Percentiles rank a stretch among this genome's conserved stretches.
These are phyloP conservation scores for Menura novaehollandiae DNA, from an alignment of 2,113 vertebrate species.

Conservation along the genomic window DNA sequence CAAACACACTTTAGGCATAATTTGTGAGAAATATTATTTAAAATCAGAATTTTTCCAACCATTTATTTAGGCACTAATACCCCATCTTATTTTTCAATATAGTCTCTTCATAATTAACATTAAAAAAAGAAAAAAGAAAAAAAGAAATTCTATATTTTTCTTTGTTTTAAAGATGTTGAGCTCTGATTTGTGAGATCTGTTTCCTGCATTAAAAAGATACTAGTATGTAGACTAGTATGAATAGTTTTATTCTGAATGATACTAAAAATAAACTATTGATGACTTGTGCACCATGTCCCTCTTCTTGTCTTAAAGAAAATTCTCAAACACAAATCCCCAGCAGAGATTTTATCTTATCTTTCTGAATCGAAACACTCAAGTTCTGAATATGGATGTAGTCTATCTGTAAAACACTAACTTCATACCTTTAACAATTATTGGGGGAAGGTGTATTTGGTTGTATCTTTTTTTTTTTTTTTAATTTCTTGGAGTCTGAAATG, in stretches of 20 bases:
- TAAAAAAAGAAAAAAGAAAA: neutral
- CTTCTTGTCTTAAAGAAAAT: neutral
- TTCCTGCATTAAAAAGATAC: neutral
- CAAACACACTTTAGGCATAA: neutral
- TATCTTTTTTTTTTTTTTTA: neutral
- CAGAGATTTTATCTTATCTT: neutral
- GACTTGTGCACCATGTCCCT: neutral
- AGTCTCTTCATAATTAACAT: neutral
- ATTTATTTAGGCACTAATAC: neutral
- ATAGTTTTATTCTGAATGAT: neutral
- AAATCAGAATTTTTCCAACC: neutral
- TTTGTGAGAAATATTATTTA: neutral
- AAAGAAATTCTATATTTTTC: neutral
- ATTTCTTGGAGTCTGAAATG: neutral
- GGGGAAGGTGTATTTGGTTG: too few relatives aligned
- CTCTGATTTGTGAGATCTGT: neutral
- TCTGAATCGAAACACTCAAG: neutral
- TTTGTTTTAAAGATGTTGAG: neutral
- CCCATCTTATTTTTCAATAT: neutral
- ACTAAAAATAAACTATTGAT: neutral
- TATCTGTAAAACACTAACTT: neutral
- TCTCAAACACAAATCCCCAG: neutral
- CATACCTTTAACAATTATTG: neutral
- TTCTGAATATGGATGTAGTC: neutral
- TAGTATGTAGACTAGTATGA: neutral